phyloP scores from a whole-genome alignment of 2,797 vertebrate species.

The Coluber constrictor region DNA sequence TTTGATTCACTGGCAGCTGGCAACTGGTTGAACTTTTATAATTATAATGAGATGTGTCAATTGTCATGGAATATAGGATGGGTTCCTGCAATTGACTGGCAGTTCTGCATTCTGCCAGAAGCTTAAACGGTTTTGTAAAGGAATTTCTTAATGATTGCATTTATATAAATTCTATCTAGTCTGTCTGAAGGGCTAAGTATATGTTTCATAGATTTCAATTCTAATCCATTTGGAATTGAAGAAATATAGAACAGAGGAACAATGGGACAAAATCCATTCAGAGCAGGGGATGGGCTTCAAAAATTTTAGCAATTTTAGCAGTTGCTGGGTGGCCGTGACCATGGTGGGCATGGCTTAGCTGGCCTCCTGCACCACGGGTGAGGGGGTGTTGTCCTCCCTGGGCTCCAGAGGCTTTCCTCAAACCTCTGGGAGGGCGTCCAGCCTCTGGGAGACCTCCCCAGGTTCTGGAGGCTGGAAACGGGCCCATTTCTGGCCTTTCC shows the following conservation, averaged over 20 bases:
- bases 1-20: background rate
- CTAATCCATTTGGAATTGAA: background rate
- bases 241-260: background rate
- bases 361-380: too few relatives aligned
- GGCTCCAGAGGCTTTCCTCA: too few relatives aligned
- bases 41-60: conserved; percentile 9
- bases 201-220: background rate
- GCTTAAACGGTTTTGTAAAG: conserved; percentile 23
- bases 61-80: background rate
- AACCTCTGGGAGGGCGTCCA: too few relatives aligned
- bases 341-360: too few relatives aligned
- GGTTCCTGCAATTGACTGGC: conserved; percentile 8
- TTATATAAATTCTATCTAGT: conserved; percentile 21
- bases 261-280: background rate
- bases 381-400: too few relatives aligned
- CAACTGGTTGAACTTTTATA: background rate
- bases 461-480: too few relatives aligned
- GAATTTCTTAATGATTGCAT: conserved; percentile 10
- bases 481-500: too few relatives aligned
- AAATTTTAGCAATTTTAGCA: too few relatives aligned
- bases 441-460: too few relatives aligned
- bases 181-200: background rate
- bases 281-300: background rate
- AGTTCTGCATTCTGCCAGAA: conserved; percentile 21
- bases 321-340: too few relatives aligned